A percentile compares a stretch with the other conserved stretches of the same genome.
Conservation (phyloP, 2,888 invertebrate species). For the Nymphalis polychloros region DNA sequence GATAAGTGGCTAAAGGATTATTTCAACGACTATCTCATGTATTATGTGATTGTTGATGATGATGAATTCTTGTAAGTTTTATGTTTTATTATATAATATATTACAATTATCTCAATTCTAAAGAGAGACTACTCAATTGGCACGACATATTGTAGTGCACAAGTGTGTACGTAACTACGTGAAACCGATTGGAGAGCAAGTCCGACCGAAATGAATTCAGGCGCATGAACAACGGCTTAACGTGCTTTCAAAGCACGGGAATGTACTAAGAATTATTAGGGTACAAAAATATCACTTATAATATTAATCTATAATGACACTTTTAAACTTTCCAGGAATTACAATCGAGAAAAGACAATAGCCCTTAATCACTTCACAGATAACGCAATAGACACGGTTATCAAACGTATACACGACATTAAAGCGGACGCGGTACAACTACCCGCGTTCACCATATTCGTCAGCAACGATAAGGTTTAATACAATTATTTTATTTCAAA, state of each 20-base stretch:
- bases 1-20: slow-evolving; percentile 69
- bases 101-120: neutral
- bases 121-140: no score
- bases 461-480: slow-evolving; percentile 41
- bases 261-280: no score
- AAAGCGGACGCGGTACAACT: slow-evolving; percentile 40
- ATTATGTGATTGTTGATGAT: slow-evolving; percentile 44
- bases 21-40: slow-evolving; percentile 65
- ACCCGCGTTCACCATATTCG: slow-evolving; percentile 40
- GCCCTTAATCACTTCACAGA: slow-evolving; percentile 54
- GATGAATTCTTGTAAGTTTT: slow-evolving; percentile 51
- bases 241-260: no score
- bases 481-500: neutral
- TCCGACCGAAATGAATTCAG: no score
- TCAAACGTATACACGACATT: slow-evolving; percentile 43
- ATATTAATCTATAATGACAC: no score
- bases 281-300: no score
- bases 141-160: no score
- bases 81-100: neutral
- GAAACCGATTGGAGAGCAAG: no score
- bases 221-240: no score
- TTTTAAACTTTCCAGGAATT: slow-evolving; percentile 46
- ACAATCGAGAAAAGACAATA: slow-evolving; percentile 54
- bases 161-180: no score
- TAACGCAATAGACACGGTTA: slow-evolving; percentile 46